Conservation (phyloP, 1,140 invertebrate species). For the Solenopsis fugax region DNA sequence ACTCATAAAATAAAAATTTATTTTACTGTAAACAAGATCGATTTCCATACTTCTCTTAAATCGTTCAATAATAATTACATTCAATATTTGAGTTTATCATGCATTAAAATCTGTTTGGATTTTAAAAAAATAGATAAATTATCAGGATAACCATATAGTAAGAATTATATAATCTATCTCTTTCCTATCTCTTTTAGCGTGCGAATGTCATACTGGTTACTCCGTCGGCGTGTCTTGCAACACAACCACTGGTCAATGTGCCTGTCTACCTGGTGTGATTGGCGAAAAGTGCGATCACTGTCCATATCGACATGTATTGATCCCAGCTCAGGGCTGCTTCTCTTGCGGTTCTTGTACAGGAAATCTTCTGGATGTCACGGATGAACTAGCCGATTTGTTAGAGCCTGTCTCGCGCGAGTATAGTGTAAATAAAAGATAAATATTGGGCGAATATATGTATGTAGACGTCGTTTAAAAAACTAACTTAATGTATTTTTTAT, state of each 20-base stretch:
- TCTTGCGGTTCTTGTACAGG: constrained; percentile 96
- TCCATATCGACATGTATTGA: constrained; percentile 92
- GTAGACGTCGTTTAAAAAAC: not conserved
- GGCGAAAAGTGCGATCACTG: constrained; percentile 98
- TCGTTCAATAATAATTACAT: constrained; percentile 13
- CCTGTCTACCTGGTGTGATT: constrained; percentile 97
- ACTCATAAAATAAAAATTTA: not conserved
- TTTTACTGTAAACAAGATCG: not conserved
- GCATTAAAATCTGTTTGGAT: not conserved
- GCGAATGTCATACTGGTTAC: constrained; percentile 95
- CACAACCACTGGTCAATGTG: constrained; percentile 95
- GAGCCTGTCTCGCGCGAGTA: constrained; percentile 91
- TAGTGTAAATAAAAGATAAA: constrained; percentile 85
- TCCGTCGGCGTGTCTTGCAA: constrained; percentile 96
- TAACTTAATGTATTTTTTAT: constrained; percentile 13
- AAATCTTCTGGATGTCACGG: constrained; percentile 94
- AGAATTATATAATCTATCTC: not conserved
- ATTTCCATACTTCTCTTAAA: not conserved
- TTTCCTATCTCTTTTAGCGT: constrained; percentile 88
- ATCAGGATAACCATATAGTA: not conserved
- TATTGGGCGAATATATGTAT: constrained; percentile 8
- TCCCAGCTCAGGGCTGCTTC: constrained; percentile 91
- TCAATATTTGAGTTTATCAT: not conserved
- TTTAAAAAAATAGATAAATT: not conserved
- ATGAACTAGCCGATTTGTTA: constrained; percentile 89